phyloP scores from a whole-genome alignment of 2,797 vertebrate genomes.

The Muscicapa comitata region DNA sequence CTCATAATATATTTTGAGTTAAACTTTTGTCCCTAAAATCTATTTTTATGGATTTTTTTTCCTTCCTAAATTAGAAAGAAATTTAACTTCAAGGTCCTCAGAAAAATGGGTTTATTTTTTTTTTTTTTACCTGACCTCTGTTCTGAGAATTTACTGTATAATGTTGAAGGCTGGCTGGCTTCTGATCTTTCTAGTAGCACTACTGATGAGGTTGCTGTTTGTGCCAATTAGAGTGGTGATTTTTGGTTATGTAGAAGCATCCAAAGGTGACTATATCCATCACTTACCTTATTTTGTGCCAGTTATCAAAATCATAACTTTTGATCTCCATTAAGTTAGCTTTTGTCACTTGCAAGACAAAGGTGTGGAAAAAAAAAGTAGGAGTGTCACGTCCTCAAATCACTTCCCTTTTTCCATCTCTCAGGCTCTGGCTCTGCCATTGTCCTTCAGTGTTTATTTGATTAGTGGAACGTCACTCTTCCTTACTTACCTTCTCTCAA shows the following conservation, averaged over 20 bases:
- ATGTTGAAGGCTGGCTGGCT: not conserved
- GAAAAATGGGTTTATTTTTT: not conserved
- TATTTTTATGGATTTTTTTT: not conserved
- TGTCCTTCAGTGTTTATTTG: not conserved
- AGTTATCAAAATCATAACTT: not conserved
- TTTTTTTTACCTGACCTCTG: not conserved
- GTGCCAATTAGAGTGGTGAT: not conserved
- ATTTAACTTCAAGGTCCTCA: not conserved
- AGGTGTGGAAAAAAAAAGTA: not conserved
- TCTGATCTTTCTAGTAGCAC: not conserved
- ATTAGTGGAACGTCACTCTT: not conserved
- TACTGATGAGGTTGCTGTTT: not conserved
- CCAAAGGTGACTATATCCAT: not conserved
- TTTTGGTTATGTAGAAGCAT: not conserved
- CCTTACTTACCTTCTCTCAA: not conserved
- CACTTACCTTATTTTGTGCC: not conserved
- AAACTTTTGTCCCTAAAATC: not conserved
- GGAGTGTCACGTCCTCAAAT: not conserved
- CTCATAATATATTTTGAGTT: not conserved
- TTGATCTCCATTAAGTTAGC: not conserved
- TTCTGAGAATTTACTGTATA: not conserved
- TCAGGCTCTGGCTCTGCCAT: not conserved
- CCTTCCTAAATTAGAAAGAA: not conserved
- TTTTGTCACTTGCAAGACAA: not conserved
- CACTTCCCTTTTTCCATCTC: not conserved